These are phyloP conservation scores for Parauchenoglanis ngamensis DNA, from an alignment of 2,797 vertebrate species.

Conservation along the genomic window DNA sequence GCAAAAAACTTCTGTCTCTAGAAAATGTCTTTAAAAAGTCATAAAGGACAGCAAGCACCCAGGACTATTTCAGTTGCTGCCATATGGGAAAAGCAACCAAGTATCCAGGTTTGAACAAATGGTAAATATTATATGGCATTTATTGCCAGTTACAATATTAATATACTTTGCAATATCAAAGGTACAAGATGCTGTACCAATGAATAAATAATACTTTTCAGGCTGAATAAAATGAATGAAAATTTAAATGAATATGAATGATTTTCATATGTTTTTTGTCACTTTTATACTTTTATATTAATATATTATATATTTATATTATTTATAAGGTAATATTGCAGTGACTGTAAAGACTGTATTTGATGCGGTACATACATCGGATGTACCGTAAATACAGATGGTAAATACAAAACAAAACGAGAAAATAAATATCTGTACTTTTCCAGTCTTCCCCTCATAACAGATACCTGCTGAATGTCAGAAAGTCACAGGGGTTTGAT, in stretches of 20 bases:
- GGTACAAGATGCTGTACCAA: not conserved
- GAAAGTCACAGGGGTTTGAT: not conserved
- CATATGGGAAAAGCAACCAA: not conserved
- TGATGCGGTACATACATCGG: not conserved
- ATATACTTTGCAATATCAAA: not conserved
- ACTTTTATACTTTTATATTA: not conserved
- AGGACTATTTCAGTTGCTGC: not conserved
- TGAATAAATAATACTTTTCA: not conserved
- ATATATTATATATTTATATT: no score
- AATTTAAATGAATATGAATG: not conserved
- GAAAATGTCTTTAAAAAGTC: no score
- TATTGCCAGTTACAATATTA: not conserved
- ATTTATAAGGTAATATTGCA: no score
- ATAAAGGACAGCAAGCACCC: no score
- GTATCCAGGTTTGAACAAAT: not conserved
- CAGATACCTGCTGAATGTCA: not conserved
- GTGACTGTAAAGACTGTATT: not conserved
- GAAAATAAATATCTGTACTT: not conserved
- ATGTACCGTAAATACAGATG: no score
- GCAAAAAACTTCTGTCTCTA: not conserved
- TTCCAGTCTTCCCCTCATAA: not conserved
- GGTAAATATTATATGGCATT: not conserved
- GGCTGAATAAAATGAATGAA: not conserved
- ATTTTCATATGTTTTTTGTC: not conserved
- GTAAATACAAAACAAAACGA: not conserved